These are phyloP conservation scores for Sphecodes monilicornis DNA, from an alignment of 2,888 invertebrate genomes.

Conservation along the genomic window DNA sequence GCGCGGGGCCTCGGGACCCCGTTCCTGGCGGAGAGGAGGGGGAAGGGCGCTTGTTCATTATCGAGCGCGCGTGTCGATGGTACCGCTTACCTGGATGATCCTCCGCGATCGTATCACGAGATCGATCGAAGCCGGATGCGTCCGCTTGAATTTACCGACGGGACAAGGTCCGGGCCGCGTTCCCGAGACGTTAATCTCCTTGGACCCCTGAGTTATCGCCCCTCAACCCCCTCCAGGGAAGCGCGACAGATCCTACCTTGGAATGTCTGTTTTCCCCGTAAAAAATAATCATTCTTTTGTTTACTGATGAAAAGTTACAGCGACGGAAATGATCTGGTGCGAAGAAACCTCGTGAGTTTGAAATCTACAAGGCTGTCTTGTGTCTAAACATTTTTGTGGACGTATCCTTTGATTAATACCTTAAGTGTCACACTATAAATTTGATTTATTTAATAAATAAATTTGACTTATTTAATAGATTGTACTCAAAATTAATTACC, in stretches of 20 bases:
- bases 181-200: neutral
- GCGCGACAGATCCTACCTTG: neutral
- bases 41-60: conserved; percentile 40
- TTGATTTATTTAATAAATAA: no score
- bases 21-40: conserved; percentile 1
- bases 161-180: conserved; percentile 8
- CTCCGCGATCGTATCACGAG: conserved; percentile 32
- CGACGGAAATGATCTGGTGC: no score
- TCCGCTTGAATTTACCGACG: conserved; percentile 43
- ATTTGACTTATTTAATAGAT: no score
- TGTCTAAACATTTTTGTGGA: no score
- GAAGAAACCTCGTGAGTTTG: no score
- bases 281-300: no score
- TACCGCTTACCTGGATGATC: conserved; percentile 39
- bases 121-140: conserved; percentile 42
- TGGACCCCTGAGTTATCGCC: neutral
- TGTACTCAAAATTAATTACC: no score
- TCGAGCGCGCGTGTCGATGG: conserved; percentile 54
- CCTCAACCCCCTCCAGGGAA: neutral
- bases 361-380: no score
- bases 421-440: no score
- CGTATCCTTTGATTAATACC: no score
- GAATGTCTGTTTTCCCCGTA: neutral
- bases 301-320: no score
- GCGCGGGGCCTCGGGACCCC: conserved; percentile 27